phyloP scores from a whole-genome alignment of 1,140 invertebrate genomes.

The Hyles vespertilio region DNA sequence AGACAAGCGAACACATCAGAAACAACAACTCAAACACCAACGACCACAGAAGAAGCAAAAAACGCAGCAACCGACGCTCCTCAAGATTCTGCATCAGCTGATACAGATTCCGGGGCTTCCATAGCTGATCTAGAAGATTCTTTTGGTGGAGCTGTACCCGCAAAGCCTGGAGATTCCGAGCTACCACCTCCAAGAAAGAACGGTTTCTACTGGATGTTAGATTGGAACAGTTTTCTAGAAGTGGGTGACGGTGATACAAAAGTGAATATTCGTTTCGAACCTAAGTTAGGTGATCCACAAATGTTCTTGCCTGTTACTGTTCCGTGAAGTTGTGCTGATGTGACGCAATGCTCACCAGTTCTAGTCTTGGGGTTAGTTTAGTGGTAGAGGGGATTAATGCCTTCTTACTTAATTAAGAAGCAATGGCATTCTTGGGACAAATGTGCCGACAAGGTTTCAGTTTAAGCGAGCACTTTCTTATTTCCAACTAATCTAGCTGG shows the following conservation, averaged over 20 bases:
- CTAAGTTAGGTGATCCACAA: constrained; percentile 85
- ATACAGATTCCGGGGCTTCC: constrained; percentile 62
- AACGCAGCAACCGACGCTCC: constrained; percentile 19
- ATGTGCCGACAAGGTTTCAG: too few relatives aligned
- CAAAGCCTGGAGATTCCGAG: constrained; percentile 75
- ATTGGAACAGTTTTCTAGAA: constrained; percentile 90
- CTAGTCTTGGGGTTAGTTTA: constrained; percentile 52
- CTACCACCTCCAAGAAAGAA: constrained; percentile 80
- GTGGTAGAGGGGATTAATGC: neutral
- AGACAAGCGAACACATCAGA: constrained; percentile 40
- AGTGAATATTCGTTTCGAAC: constrained; percentile 86
- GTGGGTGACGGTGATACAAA: constrained; percentile 86
- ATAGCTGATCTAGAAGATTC: constrained; percentile 84
- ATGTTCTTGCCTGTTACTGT: constrained; percentile 84
- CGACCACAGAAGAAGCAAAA: constrained; percentile 32
- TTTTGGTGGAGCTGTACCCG: constrained; percentile 80
- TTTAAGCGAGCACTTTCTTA: too few relatives aligned
- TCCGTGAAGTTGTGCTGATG: constrained; percentile 57
- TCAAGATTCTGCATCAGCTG: constrained; percentile 50
- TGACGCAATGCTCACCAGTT: constrained; percentile 31
- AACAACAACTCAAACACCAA: constrained; percentile 21
- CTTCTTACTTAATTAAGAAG: neutral
- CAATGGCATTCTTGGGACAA: too few relatives aligned
- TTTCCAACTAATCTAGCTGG: too few relatives aligned
- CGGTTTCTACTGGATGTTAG: constrained; percentile 88